These are phyloP conservation scores for Sylvietta virens DNA, from an alignment of 2,113 vertebrate genomes.

Conservation along the genomic window DNA sequence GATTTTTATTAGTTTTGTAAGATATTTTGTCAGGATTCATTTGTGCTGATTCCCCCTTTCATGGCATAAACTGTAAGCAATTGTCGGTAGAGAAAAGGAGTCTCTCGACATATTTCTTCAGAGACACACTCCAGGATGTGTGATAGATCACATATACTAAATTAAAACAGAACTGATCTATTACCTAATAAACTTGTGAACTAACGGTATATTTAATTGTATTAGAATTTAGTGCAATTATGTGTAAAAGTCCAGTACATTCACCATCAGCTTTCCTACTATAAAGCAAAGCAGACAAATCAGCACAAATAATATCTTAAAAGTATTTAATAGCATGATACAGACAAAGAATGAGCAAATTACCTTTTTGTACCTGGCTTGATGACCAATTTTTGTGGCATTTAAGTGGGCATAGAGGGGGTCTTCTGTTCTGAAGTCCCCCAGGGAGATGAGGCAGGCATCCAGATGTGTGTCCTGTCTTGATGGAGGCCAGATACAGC, in stretches of 20 bases:
- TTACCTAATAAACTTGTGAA: background rate
- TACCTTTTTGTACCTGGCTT: background rate
- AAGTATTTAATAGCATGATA: background rate
- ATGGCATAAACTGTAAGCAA: conserved; percentile 17
- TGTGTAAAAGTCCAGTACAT: background rate
- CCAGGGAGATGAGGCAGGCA: background rate
- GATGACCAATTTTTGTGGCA: background rate
- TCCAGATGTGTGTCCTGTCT: background rate
- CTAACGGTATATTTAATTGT: background rate
- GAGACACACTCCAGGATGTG: background rate
- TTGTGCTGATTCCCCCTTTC: conserved; percentile 11
- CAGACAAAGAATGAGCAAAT: background rate
- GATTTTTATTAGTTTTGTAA: conserved; percentile 44
- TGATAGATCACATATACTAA: background rate
- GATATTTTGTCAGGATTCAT: conserved; percentile 31
- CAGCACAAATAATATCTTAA: background rate
- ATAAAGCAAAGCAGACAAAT: background rate
- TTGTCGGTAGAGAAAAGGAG: background rate
- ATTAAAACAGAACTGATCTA: background rate
- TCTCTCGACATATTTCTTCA: background rate
- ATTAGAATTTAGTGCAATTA: background rate
- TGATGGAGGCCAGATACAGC: background rate
- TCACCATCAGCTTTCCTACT: background rate
- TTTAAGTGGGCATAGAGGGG: background rate
- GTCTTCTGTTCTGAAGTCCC: background rate